Percentiles rank a stretch among this genome's conserved stretches.
phyloP scores from a whole-genome alignment of 53 echinoderm and acorn worm species.

The Paracentrotus lividus region DNA sequence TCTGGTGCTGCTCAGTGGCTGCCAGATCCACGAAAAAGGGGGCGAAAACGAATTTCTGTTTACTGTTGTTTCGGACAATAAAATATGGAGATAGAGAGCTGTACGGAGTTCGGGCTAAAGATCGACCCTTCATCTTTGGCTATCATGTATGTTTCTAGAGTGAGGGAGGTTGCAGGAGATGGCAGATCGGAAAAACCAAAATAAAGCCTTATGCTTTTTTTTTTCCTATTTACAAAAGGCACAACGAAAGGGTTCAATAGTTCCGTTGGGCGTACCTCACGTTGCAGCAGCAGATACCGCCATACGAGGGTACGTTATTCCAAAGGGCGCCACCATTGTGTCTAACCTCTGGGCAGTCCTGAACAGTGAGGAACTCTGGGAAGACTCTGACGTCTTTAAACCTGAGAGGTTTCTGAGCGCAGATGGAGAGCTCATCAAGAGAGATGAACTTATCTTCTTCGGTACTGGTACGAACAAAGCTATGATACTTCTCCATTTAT shows the following conservation, averaged over 20 bases:
- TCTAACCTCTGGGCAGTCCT: conserved; percentile 59
- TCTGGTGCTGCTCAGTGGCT: too few species aligned
- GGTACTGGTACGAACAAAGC: conserved; percentile 16
- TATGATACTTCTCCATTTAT: too few species aligned
- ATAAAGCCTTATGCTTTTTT: too few species aligned
- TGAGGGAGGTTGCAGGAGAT: too few species aligned
- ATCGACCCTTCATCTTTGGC: too few species aligned
- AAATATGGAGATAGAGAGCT: too few species aligned
- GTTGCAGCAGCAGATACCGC: conserved; percentile 9
- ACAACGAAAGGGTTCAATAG: conserved; percentile 1
- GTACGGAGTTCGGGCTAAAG: too few species aligned
- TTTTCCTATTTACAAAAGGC: not conserved
- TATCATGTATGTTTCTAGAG: too few species aligned
- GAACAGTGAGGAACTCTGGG: conserved; percentile 45
- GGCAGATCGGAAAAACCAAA: too few species aligned
- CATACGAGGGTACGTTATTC: conserved; percentile 57
- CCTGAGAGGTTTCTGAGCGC: conserved; percentile 54
- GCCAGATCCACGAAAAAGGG: too few species aligned
- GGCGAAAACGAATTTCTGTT: too few species aligned
- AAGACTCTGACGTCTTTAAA: conserved; percentile 52
- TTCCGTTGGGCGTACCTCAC: conserved; percentile 53
- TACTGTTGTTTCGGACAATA: too few species aligned
- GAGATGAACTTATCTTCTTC: conserved; percentile 48
- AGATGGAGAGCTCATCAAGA: conserved; percentile 12
- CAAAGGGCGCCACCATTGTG: conserved; percentile 37